Percentiles rank a stretch among this genome's conserved stretches.
phyloP scores from a whole-genome alignment of 1,140 invertebrate species.

The Aphelinus certus region DNA sequence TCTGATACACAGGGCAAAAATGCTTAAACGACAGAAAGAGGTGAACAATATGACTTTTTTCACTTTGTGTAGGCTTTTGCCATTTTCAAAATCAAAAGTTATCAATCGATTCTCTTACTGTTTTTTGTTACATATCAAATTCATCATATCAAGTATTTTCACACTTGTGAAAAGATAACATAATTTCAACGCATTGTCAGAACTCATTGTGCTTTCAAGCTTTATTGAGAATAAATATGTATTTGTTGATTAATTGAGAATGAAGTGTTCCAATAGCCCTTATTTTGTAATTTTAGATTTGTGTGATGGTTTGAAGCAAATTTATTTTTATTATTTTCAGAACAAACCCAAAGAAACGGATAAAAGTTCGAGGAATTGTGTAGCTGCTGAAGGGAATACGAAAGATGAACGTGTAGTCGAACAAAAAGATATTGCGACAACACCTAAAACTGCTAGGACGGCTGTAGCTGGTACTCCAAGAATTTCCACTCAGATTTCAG shows the following conservation, averaged over 20 bases:
- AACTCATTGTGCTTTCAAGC: no score
- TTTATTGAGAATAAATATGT: no score
- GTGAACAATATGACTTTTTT: conserved; percentile 1
- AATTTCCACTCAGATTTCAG: conserved; percentile 35
- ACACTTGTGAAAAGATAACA: no score
- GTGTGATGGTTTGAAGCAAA: neutral
- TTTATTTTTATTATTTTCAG: neutral
- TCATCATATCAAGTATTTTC: no score
- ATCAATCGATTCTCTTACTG: no score
- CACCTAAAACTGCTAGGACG: conserved; percentile 36
- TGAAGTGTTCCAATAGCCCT: no score
- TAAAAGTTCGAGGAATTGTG: conserved; percentile 55
- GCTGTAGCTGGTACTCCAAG: conserved; percentile 42
- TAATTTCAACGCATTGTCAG: no score
- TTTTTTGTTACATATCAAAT: no score
- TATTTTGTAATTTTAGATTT: neutral
- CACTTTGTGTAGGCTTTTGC: no score
- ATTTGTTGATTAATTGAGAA: no score
- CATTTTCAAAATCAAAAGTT: no score
- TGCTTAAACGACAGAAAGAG: conserved; percentile 48
- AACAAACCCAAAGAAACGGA: conserved; percentile 35
- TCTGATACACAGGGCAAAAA: conserved; percentile 31
- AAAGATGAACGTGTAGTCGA: conserved; percentile 39
- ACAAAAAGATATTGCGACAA: conserved; percentile 13
- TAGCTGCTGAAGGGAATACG: conserved; percentile 46